Base-by-base conservation (phyloP, 1,140 invertebrate genomes). In the Scaptodrosophila lebanonensis region DNA sequence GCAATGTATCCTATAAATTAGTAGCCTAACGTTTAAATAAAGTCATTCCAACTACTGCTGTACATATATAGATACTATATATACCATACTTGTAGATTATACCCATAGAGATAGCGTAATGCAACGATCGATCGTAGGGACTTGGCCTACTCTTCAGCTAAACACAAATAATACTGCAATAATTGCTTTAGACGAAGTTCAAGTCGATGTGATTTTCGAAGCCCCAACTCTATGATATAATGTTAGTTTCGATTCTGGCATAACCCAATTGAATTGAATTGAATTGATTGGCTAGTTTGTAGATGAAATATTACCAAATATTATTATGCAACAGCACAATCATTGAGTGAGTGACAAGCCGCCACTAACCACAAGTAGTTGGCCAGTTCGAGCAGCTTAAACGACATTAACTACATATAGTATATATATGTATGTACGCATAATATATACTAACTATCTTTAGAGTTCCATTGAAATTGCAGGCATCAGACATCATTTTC, bases 1-100 rank as follows among this genome's bases (percentile, higher is more conserved):
- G 75, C 75, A 82, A 82, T 82, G 75, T 82, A 82, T 82, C 75
- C 75, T 82, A 82, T 82, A 83, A n/a, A 82, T 56, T 69, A 68
- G 75, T 79, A 79, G 75, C n/a, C n/a, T n/a, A n/a, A n/a, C n/a
- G n/a, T 79, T 56, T 63, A 52, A 72, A 79, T 40, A 75, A 22
- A 57, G 45, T 53, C 33, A 48, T 20, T 7, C 9, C 27, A 49
- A 36, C 25, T 33, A 42, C 8, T 38, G 52, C 44, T 62, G 59
- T 62, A 62, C 33, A 62, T 56, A 54, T 9, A 43, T 43, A 69
- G 25, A 67, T 51, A 59, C 39, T 52, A 66, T 58, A 62, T 59
- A 62, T 50, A 63, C 39, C n/a, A 44, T 63, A 62, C 38, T 35
- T 60, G 58, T 22, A 64, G 39, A 70, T 48, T 35, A 51, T 48